Evolutionary conservation across 2,888 invertebrate genomes (phyloP).

Genomic region (Pemphredon lugubris): DNA sequence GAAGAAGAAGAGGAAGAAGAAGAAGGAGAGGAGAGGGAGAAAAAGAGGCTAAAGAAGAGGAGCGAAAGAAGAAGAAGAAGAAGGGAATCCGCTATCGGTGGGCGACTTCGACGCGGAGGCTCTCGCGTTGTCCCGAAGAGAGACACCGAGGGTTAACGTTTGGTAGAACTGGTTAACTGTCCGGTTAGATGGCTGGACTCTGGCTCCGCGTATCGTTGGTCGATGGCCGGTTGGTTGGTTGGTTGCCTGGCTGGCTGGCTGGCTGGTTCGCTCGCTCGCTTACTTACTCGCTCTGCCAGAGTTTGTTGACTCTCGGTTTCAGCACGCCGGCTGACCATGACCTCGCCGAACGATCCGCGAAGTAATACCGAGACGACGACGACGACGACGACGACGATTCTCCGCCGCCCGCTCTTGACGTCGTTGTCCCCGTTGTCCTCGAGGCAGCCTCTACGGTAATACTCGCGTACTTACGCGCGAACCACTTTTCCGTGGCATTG

Average conservation of each 20-base stretch:
- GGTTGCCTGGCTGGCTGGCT: conserved; percentile 52
- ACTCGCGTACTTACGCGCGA: conserved; percentile 18
- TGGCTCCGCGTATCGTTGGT: too few relatives aligned
- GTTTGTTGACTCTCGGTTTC: conserved; percentile 81
- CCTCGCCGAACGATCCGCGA: conserved; percentile 79
- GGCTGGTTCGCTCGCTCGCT: conserved; percentile 50
- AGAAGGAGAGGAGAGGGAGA: not conserved
- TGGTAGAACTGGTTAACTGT: conserved; percentile 61
- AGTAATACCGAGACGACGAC: conserved; percentile 71
- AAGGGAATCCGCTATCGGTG: conserved; percentile 34
- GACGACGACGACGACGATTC: conserved; percentile 61
- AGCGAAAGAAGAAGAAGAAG: not conserved
- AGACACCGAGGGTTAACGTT: conserved; percentile 52
- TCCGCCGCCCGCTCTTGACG: conserved; percentile 51
- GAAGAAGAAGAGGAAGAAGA: not conserved
- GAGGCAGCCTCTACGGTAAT: conserved; percentile 32
- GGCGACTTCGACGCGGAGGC: not conserved
- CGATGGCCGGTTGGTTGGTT: conserved; percentile 22
- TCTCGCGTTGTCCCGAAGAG: conserved; percentile 46
- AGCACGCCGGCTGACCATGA: conserved; percentile 79
- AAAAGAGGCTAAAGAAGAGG: not conserved
- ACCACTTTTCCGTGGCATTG: not conserved
- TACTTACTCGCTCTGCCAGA: conserved; percentile 67
- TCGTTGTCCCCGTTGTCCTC: conserved; percentile 54
- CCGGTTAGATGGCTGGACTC: conserved; percentile 46